Conservation (phyloP, 2,113 vertebrate genomes). For the Erythrocercus mccallii region DNA sequence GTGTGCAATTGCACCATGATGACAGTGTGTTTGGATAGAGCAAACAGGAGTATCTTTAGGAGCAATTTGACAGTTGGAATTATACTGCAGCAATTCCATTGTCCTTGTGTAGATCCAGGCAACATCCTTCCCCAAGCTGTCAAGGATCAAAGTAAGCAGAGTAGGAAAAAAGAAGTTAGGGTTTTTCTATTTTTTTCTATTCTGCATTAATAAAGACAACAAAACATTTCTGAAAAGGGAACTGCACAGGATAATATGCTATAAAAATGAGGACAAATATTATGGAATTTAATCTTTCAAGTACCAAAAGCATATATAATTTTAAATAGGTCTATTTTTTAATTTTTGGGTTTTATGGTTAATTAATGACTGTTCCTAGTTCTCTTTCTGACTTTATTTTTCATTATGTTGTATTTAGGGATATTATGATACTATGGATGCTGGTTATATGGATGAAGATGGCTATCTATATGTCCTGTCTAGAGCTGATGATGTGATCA, state of each 20-base stretch:
- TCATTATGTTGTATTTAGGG: slow-evolving; percentile 72
- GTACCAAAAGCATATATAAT: neutral
- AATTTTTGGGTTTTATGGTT: neutral
- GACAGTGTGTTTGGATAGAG: neutral
- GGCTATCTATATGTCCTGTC: slow-evolving; percentile 93
- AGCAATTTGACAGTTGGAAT: neutral
- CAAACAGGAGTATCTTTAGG: neutral
- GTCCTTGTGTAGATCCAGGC: neutral
- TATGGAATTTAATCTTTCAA: neutral
- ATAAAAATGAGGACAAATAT: neutral
- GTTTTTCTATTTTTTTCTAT: neutral
- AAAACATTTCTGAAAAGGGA: neutral
- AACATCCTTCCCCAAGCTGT: neutral
- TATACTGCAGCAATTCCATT: neutral
- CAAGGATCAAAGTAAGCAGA: neutral
- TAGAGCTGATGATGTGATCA: slow-evolving; percentile 95
- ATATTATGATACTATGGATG: slow-evolving; percentile 97
- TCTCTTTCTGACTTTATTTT: neutral
- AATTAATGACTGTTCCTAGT: neutral
- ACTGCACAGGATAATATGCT: neutral
- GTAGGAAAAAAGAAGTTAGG: neutral
- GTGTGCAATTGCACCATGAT: neutral
- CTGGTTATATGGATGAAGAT: slow-evolving; percentile 89
- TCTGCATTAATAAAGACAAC: neutral
- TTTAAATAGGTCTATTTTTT: neutral